Conservation (phyloP, 1,140 invertebrate genomes). For the Drosophila arizonae region DNA sequence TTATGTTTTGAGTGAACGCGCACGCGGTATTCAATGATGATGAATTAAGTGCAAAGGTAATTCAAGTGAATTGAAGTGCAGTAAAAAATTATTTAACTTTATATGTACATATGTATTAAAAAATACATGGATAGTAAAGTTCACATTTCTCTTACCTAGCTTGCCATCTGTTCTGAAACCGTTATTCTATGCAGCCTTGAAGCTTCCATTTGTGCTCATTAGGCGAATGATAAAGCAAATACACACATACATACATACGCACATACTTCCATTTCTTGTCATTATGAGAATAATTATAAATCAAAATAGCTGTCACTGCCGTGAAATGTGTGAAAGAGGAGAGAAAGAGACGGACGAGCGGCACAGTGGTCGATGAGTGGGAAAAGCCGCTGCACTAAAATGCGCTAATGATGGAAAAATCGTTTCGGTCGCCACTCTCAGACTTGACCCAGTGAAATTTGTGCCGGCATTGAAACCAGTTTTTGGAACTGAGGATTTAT, state of each 20-base stretch:
- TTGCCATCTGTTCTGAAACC: slow-evolving; percentile 29
- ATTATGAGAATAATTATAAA: slow-evolving; percentile 46
- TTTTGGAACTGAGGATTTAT: slow-evolving; percentile 1
- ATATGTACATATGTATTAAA: not conserved
- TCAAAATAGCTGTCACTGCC: slow-evolving; percentile 43
- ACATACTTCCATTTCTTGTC: not conserved
- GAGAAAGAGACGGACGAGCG: not conserved
- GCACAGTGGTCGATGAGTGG: not conserved
- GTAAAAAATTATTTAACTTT: too few relatives aligned
- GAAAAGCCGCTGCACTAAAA: slow-evolving; percentile 54
- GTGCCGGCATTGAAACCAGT: slow-evolving; percentile 43
- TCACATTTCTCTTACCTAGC: not conserved
- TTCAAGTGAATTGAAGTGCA: not conserved
- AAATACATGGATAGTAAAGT: not conserved
- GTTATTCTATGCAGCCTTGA: slow-evolving; percentile 64
- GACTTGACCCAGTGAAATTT: slow-evolving; percentile 57
- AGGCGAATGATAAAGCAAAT: slow-evolving; percentile 56
- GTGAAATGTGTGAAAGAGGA: slow-evolving; percentile 48
- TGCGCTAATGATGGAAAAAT: slow-evolving; percentile 52
- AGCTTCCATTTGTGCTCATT: slow-evolving; percentile 49
- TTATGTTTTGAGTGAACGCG: slow-evolving; percentile 63
- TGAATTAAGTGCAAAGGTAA: slow-evolving; percentile 10
- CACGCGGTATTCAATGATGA: not conserved
- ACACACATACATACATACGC: not conserved
- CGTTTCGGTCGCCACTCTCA: not conserved